Percentiles rank a stretch among this genome's conserved stretches.
Evolutionary conservation across 2,797 vertebrate genomes (phyloP).

Genomic region (Microctenopoma stevenorrisi): DNA sequence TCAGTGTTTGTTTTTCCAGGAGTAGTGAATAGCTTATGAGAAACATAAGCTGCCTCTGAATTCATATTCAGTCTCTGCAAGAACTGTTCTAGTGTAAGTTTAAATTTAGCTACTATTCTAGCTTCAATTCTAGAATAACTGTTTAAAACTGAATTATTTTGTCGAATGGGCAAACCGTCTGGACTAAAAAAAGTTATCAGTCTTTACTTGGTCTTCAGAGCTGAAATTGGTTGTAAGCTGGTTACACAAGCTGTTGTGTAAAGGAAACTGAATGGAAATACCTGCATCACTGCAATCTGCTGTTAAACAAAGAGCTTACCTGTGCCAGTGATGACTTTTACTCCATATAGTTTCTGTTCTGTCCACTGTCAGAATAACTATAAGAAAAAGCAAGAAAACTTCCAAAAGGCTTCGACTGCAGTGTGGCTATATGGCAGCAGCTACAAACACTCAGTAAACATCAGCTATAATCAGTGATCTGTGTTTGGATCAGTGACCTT

Average conservation of each 20-base stretch:
- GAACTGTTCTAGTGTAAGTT: background rate
- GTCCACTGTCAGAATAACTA: slow-evolving; percentile 27
- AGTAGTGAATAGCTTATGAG: slow-evolving; percentile 13
- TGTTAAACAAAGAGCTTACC: slow-evolving; percentile 58
- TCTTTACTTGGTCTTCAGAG: background rate
- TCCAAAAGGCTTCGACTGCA: slow-evolving; percentile 6
- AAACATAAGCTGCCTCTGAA: slow-evolving; percentile 22
- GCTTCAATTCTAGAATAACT: background rate
- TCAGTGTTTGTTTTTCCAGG: slow-evolving; percentile 17
- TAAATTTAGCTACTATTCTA: background rate
- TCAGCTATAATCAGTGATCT: background rate
- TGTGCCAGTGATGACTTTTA: slow-evolving; percentile 23
- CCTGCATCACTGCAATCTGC: slow-evolving; percentile 68
- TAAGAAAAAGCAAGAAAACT: slow-evolving; percentile 3
- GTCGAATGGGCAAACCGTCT: background rate
- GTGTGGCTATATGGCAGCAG: background rate
- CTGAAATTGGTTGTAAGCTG: slow-evolving; percentile 3
- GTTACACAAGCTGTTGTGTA: slow-evolving; percentile 12
- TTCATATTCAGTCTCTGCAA: slow-evolving; percentile 32
- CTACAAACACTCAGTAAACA: background rate
- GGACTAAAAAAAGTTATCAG: slow-evolving; percentile 23
- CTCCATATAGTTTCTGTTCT: slow-evolving; percentile 56
- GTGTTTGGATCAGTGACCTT: slow-evolving; percentile 21
- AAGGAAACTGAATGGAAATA: slow-evolving; percentile 55
- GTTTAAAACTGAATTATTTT: background rate